These are phyloP conservation scores for Chloropsis cyanopogon DNA, from an alignment of 2,113 vertebrate genomes.

Conservation along the genomic window DNA sequence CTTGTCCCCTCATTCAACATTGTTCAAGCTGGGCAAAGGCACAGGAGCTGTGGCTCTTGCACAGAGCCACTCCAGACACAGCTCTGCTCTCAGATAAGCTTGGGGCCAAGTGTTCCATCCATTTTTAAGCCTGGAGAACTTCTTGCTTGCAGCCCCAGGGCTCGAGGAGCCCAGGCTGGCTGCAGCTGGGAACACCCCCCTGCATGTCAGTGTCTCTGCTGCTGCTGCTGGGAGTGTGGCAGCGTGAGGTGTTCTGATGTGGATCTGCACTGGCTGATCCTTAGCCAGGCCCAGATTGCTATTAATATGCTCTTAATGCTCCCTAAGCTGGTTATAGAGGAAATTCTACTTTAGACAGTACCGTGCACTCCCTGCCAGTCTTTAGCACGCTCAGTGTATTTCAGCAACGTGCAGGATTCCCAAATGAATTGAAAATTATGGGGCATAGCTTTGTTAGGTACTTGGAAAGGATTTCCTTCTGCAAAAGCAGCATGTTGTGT, in stretches of 20 bases:
- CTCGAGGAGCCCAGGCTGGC: not conserved
- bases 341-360: not conserved
- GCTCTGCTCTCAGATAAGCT: not conserved
- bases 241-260: not conserved
- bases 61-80: not conserved
- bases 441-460: not conserved
- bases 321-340: not conserved
- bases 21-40: not conserved
- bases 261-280: not conserved
- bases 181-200: not conserved
- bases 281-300: not conserved
- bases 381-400: not conserved
- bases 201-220: not conserved
- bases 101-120: not conserved
- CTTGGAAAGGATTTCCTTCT: not conserved
- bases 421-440: not conserved
- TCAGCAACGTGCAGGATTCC: not conserved
- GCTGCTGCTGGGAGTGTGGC: not conserved
- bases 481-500: not conserved
- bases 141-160: not conserved
- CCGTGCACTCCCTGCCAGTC: accelerated
- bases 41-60: not conserved
- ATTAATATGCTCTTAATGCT: not conserved
- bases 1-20: not conserved
- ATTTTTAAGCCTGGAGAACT: not conserved